A percentile compares a stretch with the other conserved stretches of the same genome.
Conservation (phyloP, 2,113 vertebrate genomes). For the Mastomys coucha region DNA sequence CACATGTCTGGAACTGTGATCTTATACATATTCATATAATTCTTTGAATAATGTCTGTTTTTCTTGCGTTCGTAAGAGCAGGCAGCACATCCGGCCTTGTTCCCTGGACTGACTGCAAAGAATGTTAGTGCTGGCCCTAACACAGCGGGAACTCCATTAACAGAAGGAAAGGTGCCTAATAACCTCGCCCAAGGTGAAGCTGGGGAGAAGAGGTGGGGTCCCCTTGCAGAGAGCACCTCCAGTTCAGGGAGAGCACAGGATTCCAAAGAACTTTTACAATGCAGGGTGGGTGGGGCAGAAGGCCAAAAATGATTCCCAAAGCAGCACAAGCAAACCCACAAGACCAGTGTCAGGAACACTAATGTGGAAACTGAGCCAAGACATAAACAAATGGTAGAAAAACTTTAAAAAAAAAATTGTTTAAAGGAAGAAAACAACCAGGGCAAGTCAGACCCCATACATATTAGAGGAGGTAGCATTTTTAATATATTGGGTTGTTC, state of each 20-base stretch:
- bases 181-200: background rate
- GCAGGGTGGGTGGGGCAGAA: slow-evolving; percentile 15
- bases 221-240: background rate
- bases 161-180: background rate
- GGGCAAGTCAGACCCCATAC: slow-evolving; percentile 1
- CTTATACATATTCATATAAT: background rate
- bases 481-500: background rate
- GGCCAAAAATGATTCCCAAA: slow-evolving; percentile 16
- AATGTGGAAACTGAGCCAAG: slow-evolving; percentile 30
- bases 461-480: background rate
- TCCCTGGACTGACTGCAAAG: background rate
- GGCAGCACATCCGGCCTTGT: background rate
- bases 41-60: background rate
- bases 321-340: background rate
- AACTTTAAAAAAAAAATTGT: background rate
- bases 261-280: background rate
- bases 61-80: slow-evolving; percentile 8
- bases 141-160: background rate
- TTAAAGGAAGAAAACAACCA: slow-evolving; percentile 44
- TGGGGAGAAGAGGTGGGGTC: background rate
- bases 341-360: slow-evolving; percentile 50
- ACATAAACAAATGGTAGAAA: slow-evolving; percentile 34
- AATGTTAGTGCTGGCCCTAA: too few relatives aligned
- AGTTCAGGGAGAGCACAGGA: background rate
- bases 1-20: background rate